Conservation (phyloP, 2,797 vertebrate genomes). For the Fringilla coelebs region DNA sequence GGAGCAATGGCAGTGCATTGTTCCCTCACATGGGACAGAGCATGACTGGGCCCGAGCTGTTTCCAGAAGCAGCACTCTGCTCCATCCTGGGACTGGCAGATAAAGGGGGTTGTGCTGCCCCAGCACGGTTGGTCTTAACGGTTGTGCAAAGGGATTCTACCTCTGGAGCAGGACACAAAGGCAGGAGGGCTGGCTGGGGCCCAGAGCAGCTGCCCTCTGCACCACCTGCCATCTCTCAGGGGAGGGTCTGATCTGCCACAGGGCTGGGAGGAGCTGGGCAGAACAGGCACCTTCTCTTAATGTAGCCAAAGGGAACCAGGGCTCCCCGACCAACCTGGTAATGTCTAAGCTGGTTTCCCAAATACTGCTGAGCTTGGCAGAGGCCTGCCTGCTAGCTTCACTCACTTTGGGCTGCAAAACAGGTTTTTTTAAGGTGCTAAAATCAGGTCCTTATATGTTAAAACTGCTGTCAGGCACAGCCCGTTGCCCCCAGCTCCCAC, state of each 20-base stretch:
- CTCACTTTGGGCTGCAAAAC: neutral
- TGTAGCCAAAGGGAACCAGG: slow-evolving; percentile 21
- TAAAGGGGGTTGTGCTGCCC: neutral
- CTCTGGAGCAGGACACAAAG: neutral
- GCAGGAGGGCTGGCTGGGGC: neutral
- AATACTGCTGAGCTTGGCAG: neutral
- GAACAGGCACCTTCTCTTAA: neutral
- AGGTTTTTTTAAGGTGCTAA: slow-evolving; percentile 49
- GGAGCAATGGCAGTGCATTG: neutral
- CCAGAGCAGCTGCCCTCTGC: neutral
- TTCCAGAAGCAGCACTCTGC: neutral
- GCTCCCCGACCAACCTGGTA: neutral
- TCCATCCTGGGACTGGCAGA: neutral
- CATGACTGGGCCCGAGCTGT: neutral
- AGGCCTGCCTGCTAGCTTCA: neutral
- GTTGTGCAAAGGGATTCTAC: neutral
- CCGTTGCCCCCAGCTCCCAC: neutral
- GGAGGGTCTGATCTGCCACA: neutral
- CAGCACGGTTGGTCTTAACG: fast-evolving
- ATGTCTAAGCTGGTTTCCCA: neutral
- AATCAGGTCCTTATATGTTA: neutral
- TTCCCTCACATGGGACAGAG: neutral
- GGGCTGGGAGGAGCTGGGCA: neutral
- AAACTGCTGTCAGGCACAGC: neutral
- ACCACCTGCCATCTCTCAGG: neutral